A percentile compares a stretch with the other conserved stretches of the same genome.
Conservation (phyloP, 2,888 invertebrate genomes). For the Cantharis lateralis region DNA sequence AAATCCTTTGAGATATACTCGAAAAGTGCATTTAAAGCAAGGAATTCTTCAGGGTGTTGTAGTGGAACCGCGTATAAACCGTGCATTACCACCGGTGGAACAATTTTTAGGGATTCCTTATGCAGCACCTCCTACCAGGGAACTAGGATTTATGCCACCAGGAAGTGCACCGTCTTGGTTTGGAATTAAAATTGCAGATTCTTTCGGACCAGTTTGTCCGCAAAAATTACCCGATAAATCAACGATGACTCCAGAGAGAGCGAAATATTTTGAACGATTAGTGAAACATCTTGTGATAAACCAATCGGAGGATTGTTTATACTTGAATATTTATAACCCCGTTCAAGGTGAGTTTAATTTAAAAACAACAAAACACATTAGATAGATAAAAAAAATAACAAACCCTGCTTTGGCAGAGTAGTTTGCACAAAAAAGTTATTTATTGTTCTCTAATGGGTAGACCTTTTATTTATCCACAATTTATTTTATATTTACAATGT, state of each 20-base stretch:
- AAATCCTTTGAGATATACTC: slow-evolving; percentile 36
- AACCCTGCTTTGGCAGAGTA: background rate
- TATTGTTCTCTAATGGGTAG: slow-evolving; percentile 3
- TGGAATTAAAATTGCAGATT: slow-evolving; percentile 69
- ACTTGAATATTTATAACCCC: slow-evolving; percentile 90
- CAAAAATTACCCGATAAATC: slow-evolving; percentile 75
- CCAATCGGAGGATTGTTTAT: slow-evolving; percentile 87
- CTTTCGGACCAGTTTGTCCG: slow-evolving; percentile 83
- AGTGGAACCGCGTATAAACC: slow-evolving; percentile 66
- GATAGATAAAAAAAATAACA: background rate
- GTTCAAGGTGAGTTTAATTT: slow-evolving; percentile 69
- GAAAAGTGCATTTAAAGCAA: slow-evolving; percentile 40
- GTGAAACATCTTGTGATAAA: slow-evolving; percentile 67
- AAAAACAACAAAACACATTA: background rate
- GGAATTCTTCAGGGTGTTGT: slow-evolving; percentile 66
- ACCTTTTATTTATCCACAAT: background rate
- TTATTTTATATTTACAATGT: background rate
- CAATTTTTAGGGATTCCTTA: slow-evolving; percentile 82
- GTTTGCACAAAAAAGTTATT: background rate
- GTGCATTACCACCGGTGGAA: slow-evolving; percentile 69
- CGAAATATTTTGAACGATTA: slow-evolving; percentile 73
- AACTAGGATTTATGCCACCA: slow-evolving; percentile 62
- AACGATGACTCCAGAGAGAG: slow-evolving; percentile 68
- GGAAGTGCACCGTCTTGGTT: slow-evolving; percentile 83
- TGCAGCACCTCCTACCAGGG: slow-evolving; percentile 77